Conservation (phyloP, 2,888 invertebrate species). For the Trachelus stipa region DNA sequence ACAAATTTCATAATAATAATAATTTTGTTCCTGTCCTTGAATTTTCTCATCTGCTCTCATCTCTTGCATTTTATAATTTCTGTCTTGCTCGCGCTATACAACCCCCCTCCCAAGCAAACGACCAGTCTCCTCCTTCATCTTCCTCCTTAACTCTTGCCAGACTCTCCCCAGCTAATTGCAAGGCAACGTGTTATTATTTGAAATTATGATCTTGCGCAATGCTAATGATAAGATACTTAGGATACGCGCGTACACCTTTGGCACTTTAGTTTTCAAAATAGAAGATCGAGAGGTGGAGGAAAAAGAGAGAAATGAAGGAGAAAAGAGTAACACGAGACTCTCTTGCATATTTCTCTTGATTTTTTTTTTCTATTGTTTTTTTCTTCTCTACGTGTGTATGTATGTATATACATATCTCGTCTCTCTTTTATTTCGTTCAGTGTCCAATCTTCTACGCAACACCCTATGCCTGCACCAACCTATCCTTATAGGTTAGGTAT, state of each 20-base stretch:
- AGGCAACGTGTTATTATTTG: constrained; percentile 1
- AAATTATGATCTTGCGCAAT: constrained; percentile 9
- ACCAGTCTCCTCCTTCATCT: not conserved
- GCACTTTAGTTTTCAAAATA: not conserved
- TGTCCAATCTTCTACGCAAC: not conserved
- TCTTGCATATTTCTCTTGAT: not conserved
- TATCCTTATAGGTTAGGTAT: not conserved
- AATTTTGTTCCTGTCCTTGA: not conserved
- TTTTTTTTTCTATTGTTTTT: not conserved
- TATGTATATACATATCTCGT: not conserved
- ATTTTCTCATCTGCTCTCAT: not conserved
- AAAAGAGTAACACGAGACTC: not conserved
- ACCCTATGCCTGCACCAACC: not conserved
- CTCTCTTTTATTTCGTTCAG: not conserved
- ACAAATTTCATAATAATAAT: not conserved
- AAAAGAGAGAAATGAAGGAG: not conserved
- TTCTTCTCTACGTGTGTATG: not conserved
- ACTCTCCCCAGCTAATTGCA: not conserved
- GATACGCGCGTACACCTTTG: not conserved
- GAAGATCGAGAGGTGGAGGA: not conserved
- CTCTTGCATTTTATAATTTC: not conserved
- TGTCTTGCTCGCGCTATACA: not conserved
- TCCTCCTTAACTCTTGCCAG: not conserved
- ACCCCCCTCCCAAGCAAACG: not conserved
- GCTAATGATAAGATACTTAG: constrained; percentile 6